Evolutionary conservation across 2,797 vertebrate genomes (phyloP).

Genomic region (Girardinus metallicus): DNA sequence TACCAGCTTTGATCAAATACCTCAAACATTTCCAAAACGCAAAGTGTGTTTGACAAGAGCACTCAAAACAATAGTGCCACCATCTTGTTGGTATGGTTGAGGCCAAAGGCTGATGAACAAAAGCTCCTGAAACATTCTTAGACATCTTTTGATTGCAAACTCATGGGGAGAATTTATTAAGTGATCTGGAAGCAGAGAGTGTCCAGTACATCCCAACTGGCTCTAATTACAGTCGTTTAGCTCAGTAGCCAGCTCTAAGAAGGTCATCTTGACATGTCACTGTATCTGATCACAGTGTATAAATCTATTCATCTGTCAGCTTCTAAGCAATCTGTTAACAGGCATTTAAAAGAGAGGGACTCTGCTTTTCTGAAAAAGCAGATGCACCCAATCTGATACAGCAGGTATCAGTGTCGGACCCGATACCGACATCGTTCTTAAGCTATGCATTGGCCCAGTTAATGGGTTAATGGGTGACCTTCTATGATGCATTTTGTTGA

Average conservation of each 20-base stretch:
- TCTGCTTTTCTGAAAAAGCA: constrained; percentile 11
- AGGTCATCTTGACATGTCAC: constrained; percentile 56
- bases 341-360: constrained; percentile 17
- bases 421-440: not conserved
- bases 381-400: not conserved
- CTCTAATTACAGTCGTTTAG: constrained; percentile 24
- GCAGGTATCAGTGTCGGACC: not conserved
- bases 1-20: not conserved
- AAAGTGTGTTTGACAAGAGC: not conserved
- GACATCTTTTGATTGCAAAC: not conserved
- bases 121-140: constrained; percentile 7
- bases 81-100: not conserved
- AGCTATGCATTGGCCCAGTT: not conserved
- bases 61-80: not conserved
- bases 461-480: no score
- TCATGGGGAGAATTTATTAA: not conserved
- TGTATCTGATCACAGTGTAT: constrained; percentile 32
- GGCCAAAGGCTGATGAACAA: not conserved
- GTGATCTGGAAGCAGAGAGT: not conserved
- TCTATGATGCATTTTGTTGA: no score
- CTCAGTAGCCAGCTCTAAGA: constrained; percentile 35
- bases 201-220: not conserved
- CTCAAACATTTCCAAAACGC: not conserved
- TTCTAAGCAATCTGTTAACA: constrained; percentile 54
- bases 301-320: constrained; percentile 50